A percentile compares a stretch with the other conserved stretches of the same genome.
Evolutionary conservation across 2,113 vertebrate genomes (phyloP).

Genomic region (Pao palembangensis): DNA sequence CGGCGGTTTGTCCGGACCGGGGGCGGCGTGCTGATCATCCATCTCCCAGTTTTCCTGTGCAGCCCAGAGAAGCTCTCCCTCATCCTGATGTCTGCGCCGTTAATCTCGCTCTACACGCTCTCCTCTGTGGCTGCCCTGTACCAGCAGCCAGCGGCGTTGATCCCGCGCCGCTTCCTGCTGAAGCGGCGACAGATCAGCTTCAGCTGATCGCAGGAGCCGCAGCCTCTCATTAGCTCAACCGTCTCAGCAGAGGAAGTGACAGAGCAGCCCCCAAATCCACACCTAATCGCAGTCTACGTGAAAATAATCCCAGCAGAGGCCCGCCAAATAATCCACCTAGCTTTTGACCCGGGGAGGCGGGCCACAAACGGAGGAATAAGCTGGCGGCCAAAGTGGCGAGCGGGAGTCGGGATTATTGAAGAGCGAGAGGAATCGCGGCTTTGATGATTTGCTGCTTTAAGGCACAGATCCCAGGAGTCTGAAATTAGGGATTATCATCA

Average conservation of each 20-base stretch:
- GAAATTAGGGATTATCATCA: conserved; percentile 67
- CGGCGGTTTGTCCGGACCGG: conserved; percentile 9
- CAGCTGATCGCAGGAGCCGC: conserved; percentile 22
- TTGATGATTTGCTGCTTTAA: conserved; percentile 61
- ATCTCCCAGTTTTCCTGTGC: conserved; percentile 33
- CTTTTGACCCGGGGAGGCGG: conserved; percentile 44
- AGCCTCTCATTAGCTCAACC: conserved; percentile 65
- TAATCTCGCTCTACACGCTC: conserved; percentile 41
- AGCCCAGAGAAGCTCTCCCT: conserved; percentile 30
- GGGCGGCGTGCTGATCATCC: conserved; percentile 42
- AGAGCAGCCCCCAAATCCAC: conserved; percentile 60
- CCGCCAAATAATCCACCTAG: conserved; percentile 57
- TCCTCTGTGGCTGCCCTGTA: conserved; percentile 29
- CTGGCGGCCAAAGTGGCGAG: conserved; percentile 36
- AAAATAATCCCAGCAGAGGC: conserved; percentile 64
- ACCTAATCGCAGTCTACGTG: conserved; percentile 56
- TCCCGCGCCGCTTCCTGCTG: conserved; percentile 21
- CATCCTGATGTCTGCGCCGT: conserved; percentile 43
- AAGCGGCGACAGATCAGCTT: conserved; percentile 47
- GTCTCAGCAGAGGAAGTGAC: conserved; percentile 54
- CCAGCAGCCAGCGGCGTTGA: conserved; percentile 25
- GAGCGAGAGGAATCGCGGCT: conserved; percentile 42
- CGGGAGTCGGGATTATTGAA: conserved; percentile 49
- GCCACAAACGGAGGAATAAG: conserved; percentile 37
- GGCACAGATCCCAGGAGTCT: conserved; percentile 36